Percentiles rank a stretch among this genome's conserved stretches.
These are phyloP conservation scores for Enteromius fasciolatus DNA, from an alignment of 2,797 vertebrate species.

Conservation along the genomic window DNA sequence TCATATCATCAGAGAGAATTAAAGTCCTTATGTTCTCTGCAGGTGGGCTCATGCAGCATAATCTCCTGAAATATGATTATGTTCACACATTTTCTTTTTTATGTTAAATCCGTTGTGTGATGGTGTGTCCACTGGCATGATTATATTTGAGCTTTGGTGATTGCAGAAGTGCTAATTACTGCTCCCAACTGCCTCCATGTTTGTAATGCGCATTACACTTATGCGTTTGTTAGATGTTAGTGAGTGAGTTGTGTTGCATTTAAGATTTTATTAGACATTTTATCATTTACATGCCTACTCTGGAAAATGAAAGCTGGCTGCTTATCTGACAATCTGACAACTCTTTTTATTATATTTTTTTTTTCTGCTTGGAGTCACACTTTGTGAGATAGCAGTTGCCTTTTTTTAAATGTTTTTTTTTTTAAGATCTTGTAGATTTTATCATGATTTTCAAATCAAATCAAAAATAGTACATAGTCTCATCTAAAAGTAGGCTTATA, in stretches of 20 bases:
- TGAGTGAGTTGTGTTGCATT: not conserved
- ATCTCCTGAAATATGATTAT: constrained; percentile 4
- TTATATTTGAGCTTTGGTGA: not conserved
- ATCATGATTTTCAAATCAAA: not conserved
- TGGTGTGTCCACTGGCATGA: not conserved
- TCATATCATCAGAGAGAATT: constrained; percentile 25
- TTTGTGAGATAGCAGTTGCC: not conserved
- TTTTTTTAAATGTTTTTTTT: not conserved
- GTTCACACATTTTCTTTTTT: not conserved
- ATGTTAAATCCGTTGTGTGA: not conserved
- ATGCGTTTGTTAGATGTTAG: not conserved
- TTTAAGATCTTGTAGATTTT: not conserved
- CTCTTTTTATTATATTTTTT: not conserved
- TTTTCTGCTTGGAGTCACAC: not conserved
- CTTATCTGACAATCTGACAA: not conserved
- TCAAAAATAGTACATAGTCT: not conserved
- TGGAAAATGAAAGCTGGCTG: not conserved
- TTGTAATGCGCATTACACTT: not conserved
- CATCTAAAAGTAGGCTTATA: not conserved
- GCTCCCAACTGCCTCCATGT: not conserved
- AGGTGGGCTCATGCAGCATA: not conserved
- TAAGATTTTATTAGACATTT: not conserved
- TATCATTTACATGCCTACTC: not conserved
- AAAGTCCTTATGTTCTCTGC: not conserved
- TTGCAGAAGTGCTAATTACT: constrained; percentile 2